Evolutionary conservation across 1,140 invertebrate species (phyloP).

Genomic region (Apis laboriosa): DNA sequence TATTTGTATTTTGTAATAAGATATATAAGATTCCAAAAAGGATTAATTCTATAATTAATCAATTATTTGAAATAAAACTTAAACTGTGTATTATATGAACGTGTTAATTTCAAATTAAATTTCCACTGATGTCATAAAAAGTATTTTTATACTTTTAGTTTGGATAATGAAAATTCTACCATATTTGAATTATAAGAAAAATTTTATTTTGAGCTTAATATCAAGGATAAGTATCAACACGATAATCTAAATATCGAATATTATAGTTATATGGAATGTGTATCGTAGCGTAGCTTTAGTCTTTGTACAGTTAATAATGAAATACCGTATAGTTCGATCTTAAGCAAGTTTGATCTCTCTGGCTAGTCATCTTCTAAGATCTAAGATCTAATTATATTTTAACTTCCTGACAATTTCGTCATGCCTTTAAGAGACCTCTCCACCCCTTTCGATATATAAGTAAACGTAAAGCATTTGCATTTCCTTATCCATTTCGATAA

Average conservation of each 20-base stretch:
- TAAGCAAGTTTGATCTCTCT: conserved; percentile 6
- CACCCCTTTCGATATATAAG: neutral
- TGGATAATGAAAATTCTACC: no score
- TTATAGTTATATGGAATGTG: neutral
- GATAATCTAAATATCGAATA: neutral
- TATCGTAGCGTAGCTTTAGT: neutral
- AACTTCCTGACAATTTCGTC: conserved; percentile 18
- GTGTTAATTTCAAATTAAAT: no score
- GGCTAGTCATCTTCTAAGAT: neutral
- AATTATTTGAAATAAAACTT: no score
- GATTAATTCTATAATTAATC: no score
- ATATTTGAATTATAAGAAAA: no score
- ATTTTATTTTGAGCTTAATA: no score
- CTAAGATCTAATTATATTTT: neutral
- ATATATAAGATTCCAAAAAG: no score
- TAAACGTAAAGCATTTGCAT: neutral
- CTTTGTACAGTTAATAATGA: neutral
- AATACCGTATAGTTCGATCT: conserved; percentile 1
- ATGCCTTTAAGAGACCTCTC: neutral
- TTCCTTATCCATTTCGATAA: neutral
- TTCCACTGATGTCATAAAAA: no score
- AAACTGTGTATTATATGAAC: no score
- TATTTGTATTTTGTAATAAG: no score
- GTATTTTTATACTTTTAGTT: no score
- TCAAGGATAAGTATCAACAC: no score